Evolutionary conservation across 2,888 invertebrate genomes (phyloP), one percentile per base, ranked within the genome.

Genomic region (Leptura quadrifasciata): DNA sequence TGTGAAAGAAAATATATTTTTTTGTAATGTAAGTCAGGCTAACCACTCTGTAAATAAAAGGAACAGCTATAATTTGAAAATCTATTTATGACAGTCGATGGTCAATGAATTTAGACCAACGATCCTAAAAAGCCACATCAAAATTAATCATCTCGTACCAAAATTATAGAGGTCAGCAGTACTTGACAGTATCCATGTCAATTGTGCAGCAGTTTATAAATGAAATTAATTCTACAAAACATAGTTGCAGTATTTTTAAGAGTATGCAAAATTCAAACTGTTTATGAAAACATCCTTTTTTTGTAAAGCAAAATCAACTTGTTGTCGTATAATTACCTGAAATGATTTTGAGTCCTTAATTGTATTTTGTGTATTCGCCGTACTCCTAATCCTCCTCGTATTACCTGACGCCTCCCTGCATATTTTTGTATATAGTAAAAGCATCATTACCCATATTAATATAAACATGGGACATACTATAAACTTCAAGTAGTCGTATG

Each of bases 341-440:
- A 95, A 92, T 79, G 94, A 94, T 90, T 94, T 95, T 91, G 94
- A 94, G 86, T 95, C 94, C 68, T 85, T 86, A 60, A 87, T 80
- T 31, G 91, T 91, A 9, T 91, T 88, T 74, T 87, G 84, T 81
- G 91, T 91, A 86, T 92, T 92, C 61, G 91, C 91, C 83, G 92
- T 91, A 77, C 91, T 92, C 57, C 94, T 91, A 88, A 94, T 90
- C 77, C 94, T 91, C 80, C 92, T 91, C 20, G 93, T 93, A 87
- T 95, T 95, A 82, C 92, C 93, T 4, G 93, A 91, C 0, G 95
- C 95, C 87, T 95, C 95, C 39, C 93, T 91, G 93, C 94, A 95
- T 85, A 96, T 96, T 83, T 94, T 91, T 91, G 93, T 93, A 88
- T 96, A 95, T 74, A 95, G 90, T 64, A 94, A 87, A 81, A 95